These are phyloP conservation scores for Papilio helenus DNA, from an alignment of 1,140 invertebrate genomes.

Conservation along the genomic window DNA sequence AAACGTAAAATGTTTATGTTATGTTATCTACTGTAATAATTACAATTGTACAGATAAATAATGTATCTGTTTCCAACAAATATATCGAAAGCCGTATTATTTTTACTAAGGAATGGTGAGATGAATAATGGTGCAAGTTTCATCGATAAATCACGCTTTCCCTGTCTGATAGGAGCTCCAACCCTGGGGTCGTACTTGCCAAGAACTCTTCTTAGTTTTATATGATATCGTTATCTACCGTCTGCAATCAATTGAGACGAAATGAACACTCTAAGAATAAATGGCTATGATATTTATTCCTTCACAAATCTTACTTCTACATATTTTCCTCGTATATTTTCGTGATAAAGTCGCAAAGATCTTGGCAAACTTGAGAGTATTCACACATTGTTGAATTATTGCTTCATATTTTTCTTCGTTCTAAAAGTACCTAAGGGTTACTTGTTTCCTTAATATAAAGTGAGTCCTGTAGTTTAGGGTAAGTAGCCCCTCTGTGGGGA, in stretches of 20 bases:
- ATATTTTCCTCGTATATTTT: slow-evolving; percentile 30
- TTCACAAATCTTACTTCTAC: slow-evolving; percentile 12
- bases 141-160: slow-evolving; percentile 78
- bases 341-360: neutral
- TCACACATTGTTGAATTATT: neutral
- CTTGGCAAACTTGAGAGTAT: neutral
- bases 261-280: slow-evolving; percentile 40
- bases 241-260: slow-evolving; percentile 58
- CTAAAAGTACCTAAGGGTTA: neutral
- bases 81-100: slow-evolving; percentile 76
- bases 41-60: slow-evolving; percentile 65
- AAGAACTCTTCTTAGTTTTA: slow-evolving; percentile 65
- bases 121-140: slow-evolving; percentile 81
- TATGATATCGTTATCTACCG: slow-evolving; percentile 66
- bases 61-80: slow-evolving; percentile 73
- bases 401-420: neutral
- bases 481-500: too few relatives aligned
- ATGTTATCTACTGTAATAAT: neutral
- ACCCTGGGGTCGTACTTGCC: slow-evolving; percentile 68
- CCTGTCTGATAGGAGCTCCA: slow-evolving; percentile 66
- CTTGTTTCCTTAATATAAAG: neutral
- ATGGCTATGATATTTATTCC: slow-evolving; percentile 30
- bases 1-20: neutral
- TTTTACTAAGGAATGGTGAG: slow-evolving; percentile 81
- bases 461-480: too few relatives aligned